Percentiles rank a stretch among this genome's conserved stretches.
phyloP scores from a whole-genome alignment of 2,113 vertebrate species.

The Lamprologus callipterus region DNA sequence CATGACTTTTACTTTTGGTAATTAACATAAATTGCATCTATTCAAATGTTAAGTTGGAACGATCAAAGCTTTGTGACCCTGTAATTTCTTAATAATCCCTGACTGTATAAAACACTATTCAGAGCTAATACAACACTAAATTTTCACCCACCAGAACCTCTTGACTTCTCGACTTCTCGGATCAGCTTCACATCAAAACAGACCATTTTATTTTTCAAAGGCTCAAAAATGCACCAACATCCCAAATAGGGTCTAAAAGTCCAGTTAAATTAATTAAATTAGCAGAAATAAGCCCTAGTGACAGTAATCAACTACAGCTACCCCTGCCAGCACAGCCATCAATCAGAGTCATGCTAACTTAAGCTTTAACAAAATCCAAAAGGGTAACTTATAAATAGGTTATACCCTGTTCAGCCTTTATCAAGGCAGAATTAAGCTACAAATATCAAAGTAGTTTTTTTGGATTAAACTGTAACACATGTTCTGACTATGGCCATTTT shows the following conservation, averaged over 20 bases:
- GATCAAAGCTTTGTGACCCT: background rate
- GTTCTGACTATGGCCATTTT: background rate
- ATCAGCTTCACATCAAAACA: background rate
- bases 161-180: rapidly evolving
- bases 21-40: background rate
- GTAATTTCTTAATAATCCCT: background rate
- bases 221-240: background rate
- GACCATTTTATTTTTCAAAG: background rate
- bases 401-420: background rate
- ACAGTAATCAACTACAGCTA: background rate
- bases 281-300: background rate
- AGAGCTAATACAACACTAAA: background rate
- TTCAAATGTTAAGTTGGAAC: background rate
- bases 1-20: background rate
- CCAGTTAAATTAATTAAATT: background rate
- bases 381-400: background rate
- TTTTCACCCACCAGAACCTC: background rate
- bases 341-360: background rate
- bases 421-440: background rate
- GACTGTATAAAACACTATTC: background rate
- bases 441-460: background rate
- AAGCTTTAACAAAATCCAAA: background rate
- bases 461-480: background rate
- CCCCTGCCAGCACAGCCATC: background rate
- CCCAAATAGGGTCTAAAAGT: background rate